phyloP scores from a whole-genome alignment of 2,888 invertebrate species.

The Coelogynopora nodosa region DNA sequence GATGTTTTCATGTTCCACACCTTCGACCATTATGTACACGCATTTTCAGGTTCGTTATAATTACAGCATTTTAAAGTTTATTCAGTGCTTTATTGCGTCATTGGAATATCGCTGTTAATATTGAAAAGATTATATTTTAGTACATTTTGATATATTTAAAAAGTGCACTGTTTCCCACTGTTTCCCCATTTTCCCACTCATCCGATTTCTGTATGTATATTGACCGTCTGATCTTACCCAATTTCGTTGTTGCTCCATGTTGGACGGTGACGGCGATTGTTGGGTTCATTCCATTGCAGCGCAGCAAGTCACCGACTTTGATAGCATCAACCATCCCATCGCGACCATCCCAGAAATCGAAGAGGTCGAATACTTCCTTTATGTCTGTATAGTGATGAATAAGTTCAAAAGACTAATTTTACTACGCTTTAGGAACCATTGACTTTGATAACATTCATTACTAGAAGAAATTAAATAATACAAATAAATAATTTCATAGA shows the following conservation, averaged over 20 bases:
- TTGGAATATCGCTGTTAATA: too few relatives aligned
- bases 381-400: conserved; percentile 52
- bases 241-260: conserved; percentile 53
- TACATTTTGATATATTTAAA: too few relatives aligned
- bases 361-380: conserved; percentile 56
- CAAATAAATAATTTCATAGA: too few relatives aligned
- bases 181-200: neutral
- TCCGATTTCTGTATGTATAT: neutral
- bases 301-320: conserved; percentile 55
- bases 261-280: conserved; percentile 51
- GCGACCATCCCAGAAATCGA: conserved; percentile 59
- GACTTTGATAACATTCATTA: neutral
- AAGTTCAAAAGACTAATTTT: neutral
- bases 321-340: conserved; percentile 56
- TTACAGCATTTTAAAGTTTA: too few relatives aligned
- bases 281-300: conserved; percentile 56
- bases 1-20: too few relatives aligned
- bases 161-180: too few relatives aligned
- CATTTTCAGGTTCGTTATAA: too few relatives aligned
- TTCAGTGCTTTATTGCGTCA: too few relatives aligned
- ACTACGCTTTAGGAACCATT: neutral
- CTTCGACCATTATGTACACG: too few relatives aligned
- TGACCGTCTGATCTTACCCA: conserved; percentile 50
- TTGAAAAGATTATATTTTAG: too few relatives aligned
- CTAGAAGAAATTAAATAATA: too few relatives aligned